phyloP scores from a whole-genome alignment of 2,797 vertebrate species.

The Tangara arthus region DNA sequence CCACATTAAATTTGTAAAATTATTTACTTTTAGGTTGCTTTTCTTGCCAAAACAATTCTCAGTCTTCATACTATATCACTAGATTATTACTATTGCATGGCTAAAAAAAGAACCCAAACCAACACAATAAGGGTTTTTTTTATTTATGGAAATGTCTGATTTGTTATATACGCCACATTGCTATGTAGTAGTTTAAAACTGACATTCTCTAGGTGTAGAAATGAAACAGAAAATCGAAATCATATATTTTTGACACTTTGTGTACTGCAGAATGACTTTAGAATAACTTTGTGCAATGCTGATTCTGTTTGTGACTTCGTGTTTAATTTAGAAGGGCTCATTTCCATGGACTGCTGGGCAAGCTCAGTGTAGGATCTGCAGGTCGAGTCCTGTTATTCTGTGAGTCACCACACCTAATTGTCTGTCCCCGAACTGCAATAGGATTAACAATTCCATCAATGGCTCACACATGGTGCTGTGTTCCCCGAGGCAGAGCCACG shows the following conservation, averaged over 20 bases:
- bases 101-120: neutral
- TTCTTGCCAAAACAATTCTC: neutral
- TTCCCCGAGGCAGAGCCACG: fast-evolving
- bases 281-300: neutral
- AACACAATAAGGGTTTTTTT: neutral
- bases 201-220: neutral
- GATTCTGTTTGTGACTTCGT: fast-evolving
- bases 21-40: neutral
- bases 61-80: neutral
- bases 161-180: neutral
- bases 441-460: neutral
- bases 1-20: neutral
- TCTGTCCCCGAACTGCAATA: neutral
- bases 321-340: neutral
- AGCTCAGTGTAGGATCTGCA: neutral
- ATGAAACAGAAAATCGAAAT: neutral
- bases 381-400: neutral
- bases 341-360: neutral
- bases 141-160: neutral
- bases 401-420: neutral
- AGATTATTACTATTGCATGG: neutral
- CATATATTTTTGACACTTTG: neutral
- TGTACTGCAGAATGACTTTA: neutral
- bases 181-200: neutral
- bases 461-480: neutral